Base-by-base conservation (phyloP, 2,113 vertebrate genomes). In the Pseudolaguvia tuberculata region DNA sequence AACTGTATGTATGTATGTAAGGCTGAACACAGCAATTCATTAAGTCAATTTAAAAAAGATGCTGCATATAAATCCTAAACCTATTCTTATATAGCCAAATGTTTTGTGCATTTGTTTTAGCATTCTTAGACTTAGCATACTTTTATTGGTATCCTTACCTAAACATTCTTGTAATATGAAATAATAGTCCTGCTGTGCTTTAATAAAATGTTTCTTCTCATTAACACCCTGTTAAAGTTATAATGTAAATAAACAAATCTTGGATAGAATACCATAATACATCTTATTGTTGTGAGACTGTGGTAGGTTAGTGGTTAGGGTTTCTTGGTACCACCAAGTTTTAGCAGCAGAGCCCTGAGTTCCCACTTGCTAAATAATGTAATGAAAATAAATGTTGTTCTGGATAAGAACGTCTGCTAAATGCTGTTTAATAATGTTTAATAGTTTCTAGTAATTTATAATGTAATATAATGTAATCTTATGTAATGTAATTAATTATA, bases 21-120 rank as follows among this genome's bases (percentile, higher is more conserved):
- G n/a, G 53, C 66, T 47, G 12, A 52, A 52, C 20, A 84, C 85
- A 63, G 83, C 77, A 58, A 87, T 86, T 70, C 50, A 85, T 83
- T 52, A 12, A 51, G 68, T 81, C 77, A 76, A 57, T 77, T 77
- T 63, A 83, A 57, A 42, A 8, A 80, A 61, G 3, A 78, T 71
- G 77, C 29, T 51, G 58, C 62, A 78, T 53, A 72, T 74, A 75
- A 29, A 35, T 15, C 27, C 27, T 52, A n/a, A n/a, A 20, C 15
- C 23, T 48, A 21, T 47, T 25, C 42, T 17, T 7, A 48, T 66
- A 12, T 18, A 62, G 18, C n/a, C 18, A 21, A 5, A 63, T 14
- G 18, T n/a, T n/a, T n/a, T 3, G 6, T 35, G 31, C 3, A 35
- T 4, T 35, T 35, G 31, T 35, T 35, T 23, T 65, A 25, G n/a